These are phyloP conservation scores for Iphiclides podalirius DNA, from an alignment of 2,888 invertebrate species.

Conservation along the genomic window DNA sequence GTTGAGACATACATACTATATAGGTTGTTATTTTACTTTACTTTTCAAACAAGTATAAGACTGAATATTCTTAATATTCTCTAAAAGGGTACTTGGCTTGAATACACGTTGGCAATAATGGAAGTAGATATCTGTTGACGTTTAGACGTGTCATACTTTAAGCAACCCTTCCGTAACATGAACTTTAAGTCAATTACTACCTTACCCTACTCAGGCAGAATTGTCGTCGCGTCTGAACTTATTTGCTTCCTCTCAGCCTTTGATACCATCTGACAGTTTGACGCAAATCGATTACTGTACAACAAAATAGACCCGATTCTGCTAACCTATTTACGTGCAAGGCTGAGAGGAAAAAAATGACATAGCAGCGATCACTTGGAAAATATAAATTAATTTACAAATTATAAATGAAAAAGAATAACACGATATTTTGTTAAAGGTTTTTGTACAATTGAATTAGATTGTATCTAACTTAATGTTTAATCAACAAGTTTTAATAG, in stretches of 20 bases:
- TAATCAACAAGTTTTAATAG: too few relatives aligned
- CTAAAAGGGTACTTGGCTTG: too few relatives aligned
- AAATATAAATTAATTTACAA: neutral
- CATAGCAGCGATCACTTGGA: too few relatives aligned
- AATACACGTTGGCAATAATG: too few relatives aligned
- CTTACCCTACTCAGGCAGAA: slow-evolving; percentile 7
- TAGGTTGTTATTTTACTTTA: too few relatives aligned
- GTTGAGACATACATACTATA: too few relatives aligned
- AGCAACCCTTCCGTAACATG: slow-evolving; percentile 2
- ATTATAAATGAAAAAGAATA: neutral
- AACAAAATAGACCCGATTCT: neutral
- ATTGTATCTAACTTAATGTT: too few relatives aligned
- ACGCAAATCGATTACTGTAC: slow-evolving; percentile 1
- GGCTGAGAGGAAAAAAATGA: too few relatives aligned
- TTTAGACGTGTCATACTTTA: slow-evolving; percentile 5
- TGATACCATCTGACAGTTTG: slow-evolving; percentile 4
- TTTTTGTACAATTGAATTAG: too few relatives aligned
- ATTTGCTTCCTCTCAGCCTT: slow-evolving; percentile 5
- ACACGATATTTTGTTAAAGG: too few relatives aligned
- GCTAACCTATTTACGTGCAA: neutral
- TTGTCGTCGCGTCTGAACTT: slow-evolving; percentile 7
- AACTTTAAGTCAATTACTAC: slow-evolving; percentile 8
- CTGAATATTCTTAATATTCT: too few relatives aligned
- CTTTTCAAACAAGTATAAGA: too few relatives aligned
- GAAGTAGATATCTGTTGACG: neutral